These are phyloP conservation scores for Microctonus aethiopoides DNA, from an alignment of 2,888 invertebrate genomes.

Conservation along the genomic window DNA sequence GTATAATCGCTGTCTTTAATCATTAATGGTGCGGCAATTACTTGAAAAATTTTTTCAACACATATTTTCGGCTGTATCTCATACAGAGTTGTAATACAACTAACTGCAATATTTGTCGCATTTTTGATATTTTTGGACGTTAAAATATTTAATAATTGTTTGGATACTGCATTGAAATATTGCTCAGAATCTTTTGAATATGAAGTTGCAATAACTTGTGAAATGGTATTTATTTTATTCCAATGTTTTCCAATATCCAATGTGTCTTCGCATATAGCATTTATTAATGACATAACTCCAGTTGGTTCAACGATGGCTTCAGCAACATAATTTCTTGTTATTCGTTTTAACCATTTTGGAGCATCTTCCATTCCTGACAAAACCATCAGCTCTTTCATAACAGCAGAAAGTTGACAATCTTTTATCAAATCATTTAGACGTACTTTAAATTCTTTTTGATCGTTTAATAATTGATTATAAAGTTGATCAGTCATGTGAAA, in stretches of 20 bases:
- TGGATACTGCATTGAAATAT: slow-evolving; percentile 67
- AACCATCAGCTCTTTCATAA: slow-evolving; percentile 78
- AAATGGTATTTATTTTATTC: slow-evolving; percentile 76
- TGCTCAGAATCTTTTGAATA: slow-evolving; percentile 66
- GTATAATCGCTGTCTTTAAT: neutral
- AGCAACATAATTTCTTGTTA: slow-evolving; percentile 73
- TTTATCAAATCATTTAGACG: slow-evolving; percentile 70
- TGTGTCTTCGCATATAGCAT: slow-evolving; percentile 74
- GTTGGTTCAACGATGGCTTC: slow-evolving; percentile 71
- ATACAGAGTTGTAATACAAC: slow-evolving; percentile 71
- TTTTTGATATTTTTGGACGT: slow-evolving; percentile 65
- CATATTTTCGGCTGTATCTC: slow-evolving; percentile 68
- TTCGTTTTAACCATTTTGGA: slow-evolving; percentile 75
- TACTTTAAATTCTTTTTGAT: slow-evolving; percentile 69
- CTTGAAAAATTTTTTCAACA: slow-evolving; percentile 62
- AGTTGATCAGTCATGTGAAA: slow-evolving; percentile 72
- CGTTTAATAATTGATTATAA: slow-evolving; percentile 69
- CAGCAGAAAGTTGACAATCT: slow-evolving; percentile 72
- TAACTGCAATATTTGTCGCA: slow-evolving; percentile 69
- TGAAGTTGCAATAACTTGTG: slow-evolving; percentile 72
- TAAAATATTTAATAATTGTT: slow-evolving; percentile 56
- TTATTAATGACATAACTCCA: slow-evolving; percentile 75
- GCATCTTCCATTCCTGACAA: slow-evolving; percentile 71
- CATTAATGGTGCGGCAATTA: slow-evolving; percentile 57
- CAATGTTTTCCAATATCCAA: slow-evolving; percentile 74